Conservation (phyloP, 2,888 invertebrate species). For the Apoda limacodes region DNA sequence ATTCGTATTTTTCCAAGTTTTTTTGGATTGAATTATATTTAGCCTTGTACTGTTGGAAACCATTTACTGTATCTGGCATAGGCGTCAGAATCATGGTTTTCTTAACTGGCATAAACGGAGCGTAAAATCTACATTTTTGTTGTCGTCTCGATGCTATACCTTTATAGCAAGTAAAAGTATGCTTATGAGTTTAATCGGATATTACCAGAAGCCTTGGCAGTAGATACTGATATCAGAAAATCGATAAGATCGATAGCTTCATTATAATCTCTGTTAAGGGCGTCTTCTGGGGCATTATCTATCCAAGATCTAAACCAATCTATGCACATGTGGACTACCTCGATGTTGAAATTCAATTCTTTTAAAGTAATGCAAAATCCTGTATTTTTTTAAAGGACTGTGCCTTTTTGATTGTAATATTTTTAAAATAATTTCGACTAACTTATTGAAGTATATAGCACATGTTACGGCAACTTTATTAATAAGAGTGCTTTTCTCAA, state of each 20-base stretch:
- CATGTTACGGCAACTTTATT: conserved; percentile 28
- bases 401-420: conserved; percentile 24
- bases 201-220: conserved; percentile 15
- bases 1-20: conserved; percentile 23
- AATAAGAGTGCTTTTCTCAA: conserved; percentile 19
- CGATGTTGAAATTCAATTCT: conserved; percentile 28
- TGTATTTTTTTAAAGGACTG: conserved; percentile 26
- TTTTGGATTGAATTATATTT: conserved; percentile 15
- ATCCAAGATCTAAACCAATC: conserved; percentile 28
- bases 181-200: conserved; percentile 24
- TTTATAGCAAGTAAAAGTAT: conserved; percentile 28
- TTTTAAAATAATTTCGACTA: conserved; percentile 24
- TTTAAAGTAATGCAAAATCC: conserved; percentile 24
- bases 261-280: conserved; percentile 9
- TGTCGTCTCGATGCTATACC: conserved; percentile 20
- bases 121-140: conserved; percentile 27
- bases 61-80: conserved; percentile 22
- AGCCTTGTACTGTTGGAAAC: conserved; percentile 12
- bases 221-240: conserved; percentile 18
- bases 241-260: conserved; percentile 17
- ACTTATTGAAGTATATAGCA: conserved; percentile 29
- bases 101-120: conserved; percentile 27
- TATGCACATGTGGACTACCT: conserved; percentile 25
- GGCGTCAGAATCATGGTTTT: conserved; percentile 23
- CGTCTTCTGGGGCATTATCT: conserved; percentile 24